phyloP scores from a whole-genome alignment of 2,888 invertebrate genomes.

The Coecobrya sp. region DNA sequence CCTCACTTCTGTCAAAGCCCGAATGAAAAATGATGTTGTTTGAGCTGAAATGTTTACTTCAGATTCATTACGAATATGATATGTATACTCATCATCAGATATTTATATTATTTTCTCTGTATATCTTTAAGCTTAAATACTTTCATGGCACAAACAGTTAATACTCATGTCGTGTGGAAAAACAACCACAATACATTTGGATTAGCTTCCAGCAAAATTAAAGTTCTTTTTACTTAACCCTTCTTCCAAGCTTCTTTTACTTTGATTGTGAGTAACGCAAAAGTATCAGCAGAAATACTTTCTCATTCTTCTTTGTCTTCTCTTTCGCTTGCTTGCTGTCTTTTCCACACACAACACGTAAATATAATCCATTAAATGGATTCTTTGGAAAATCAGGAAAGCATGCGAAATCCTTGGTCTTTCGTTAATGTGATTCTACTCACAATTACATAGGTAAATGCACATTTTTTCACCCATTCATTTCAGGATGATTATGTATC shows the following conservation, averaged over 20 bases:
- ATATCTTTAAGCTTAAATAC: constrained; percentile 32
- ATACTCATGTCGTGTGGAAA: constrained; percentile 77
- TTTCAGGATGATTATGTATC: constrained; percentile 28
- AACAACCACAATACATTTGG: constrained; percentile 78
- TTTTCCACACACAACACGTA: constrained; percentile 78
- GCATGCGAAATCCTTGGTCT: constrained; percentile 77
- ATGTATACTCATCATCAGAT: constrained; percentile 26
- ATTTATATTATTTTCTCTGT: constrained; percentile 47
- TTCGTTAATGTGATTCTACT: constrained; percentile 76
- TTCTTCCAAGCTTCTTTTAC: constrained; percentile 72
- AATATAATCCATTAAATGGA: constrained; percentile 82
- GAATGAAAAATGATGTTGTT: constrained; percentile 80
- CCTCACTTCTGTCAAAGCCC: constrained; percentile 76
- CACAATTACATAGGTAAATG: constrained; percentile 81
- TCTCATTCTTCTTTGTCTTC: constrained; percentile 81
- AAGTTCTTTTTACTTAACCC: constrained; percentile 77
- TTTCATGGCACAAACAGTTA: background rate
- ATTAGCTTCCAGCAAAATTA: constrained; percentile 80
- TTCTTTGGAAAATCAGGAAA: constrained; percentile 80
- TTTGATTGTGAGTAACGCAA: constrained; percentile 56
- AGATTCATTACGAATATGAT: constrained; percentile 63
- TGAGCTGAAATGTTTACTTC: constrained; percentile 68
- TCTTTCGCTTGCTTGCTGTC: constrained; percentile 64
- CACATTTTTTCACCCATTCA: constrained; percentile 74
- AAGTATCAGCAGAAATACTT: constrained; percentile 68